Conservation (phyloP, 2,888 invertebrate species). For the Tricholauxania praeusta region DNA sequence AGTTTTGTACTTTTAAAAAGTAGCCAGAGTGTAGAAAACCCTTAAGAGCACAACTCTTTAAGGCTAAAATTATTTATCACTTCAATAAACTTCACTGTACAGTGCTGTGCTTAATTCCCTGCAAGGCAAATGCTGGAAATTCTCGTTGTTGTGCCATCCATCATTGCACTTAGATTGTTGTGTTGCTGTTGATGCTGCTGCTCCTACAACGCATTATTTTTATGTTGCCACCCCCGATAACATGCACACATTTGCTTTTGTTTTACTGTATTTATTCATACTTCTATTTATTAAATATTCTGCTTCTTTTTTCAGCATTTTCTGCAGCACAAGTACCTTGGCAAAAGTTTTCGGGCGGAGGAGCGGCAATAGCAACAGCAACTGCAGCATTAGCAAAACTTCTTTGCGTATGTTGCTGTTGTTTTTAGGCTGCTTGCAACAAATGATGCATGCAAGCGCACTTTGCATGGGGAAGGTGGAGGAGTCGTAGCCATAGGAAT, state of each 20-base stretch:
- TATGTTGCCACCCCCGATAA: neutral
- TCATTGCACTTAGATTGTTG: neutral
- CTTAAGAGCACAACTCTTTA: too few relatives aligned
- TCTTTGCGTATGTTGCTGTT: neutral
- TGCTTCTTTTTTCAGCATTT: neutral
- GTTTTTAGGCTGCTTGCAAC: neutral
- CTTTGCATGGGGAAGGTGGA: neutral
- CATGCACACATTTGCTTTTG: neutral
- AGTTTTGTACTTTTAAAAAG: too few relatives aligned
- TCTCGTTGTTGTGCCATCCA: conserved; percentile 12
- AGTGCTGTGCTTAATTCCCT: neutral
- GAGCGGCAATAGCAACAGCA: neutral
- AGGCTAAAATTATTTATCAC: too few relatives aligned
- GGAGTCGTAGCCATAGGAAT: neutral
- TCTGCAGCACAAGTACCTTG: neutral
- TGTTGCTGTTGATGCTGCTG: neutral
- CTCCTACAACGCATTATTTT: neutral
- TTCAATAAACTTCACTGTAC: neutral
- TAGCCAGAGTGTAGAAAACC: too few relatives aligned
- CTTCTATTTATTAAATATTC: conserved; percentile 16
- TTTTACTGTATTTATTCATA: conserved; percentile 21
- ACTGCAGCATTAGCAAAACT: neutral
- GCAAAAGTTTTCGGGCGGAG: neutral
- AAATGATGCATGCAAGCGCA: conserved; percentile 19
- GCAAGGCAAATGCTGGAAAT: neutral